Evolutionary conservation across 1,140 invertebrate genomes (phyloP).

Genomic region (Drusus annulatus): DNA sequence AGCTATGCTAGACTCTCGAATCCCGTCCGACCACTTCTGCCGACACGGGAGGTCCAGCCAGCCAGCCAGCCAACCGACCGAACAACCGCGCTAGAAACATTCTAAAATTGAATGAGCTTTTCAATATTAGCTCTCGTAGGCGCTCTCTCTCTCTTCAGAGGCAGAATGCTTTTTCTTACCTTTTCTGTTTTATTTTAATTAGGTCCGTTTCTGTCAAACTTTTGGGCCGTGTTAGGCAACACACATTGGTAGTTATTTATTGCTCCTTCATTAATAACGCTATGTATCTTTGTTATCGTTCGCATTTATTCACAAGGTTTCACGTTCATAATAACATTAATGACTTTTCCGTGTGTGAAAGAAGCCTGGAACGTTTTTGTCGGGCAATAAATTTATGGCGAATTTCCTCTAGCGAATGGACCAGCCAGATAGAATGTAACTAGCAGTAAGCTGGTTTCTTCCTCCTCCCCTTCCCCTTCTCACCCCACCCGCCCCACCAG

Average conservation of each 20-base stretch:
- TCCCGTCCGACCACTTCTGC: slow-evolving; percentile 3
- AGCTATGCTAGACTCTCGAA: slow-evolving; percentile 7
- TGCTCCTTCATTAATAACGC: no score
- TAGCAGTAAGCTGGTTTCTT: no score
- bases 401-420: slow-evolving; percentile 18
- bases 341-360: slow-evolving; percentile 8
- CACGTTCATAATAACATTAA: slow-evolving; percentile 23
- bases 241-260: no score
- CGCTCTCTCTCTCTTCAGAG: no score
- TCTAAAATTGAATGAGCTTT: not conserved
- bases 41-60: not conserved
- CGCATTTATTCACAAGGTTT: not conserved
- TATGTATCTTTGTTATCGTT: not conserved
- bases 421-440: not conserved
- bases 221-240: no score
- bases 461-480: not conserved
- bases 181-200: no score
- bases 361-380: slow-evolving; percentile 13
- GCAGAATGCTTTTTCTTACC: no score
- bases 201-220: no score
- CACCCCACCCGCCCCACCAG: not conserved
- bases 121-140: not conserved
- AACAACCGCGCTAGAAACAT: no score
- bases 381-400: slow-evolving; percentile 6
- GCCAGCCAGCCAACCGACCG: no score